These are phyloP conservation scores for Cottus gobio DNA, from an alignment of 2,113 vertebrate species.

Conservation along the genomic window DNA sequence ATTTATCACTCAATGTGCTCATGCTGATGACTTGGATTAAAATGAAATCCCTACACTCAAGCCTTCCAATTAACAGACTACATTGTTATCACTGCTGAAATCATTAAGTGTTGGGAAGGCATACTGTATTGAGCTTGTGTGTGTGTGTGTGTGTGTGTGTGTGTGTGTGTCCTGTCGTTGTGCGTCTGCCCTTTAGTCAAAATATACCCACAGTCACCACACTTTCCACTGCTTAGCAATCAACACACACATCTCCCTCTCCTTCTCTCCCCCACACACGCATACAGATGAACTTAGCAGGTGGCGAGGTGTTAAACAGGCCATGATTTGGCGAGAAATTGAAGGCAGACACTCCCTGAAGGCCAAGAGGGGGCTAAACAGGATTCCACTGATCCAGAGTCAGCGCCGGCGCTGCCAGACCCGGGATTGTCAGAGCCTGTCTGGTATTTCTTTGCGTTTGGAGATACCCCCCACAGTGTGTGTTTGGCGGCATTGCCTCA, in stretches of 20 bases:
- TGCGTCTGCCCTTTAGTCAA: constrained; percentile 20
- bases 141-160: background rate
- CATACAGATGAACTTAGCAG: constrained; percentile 54
- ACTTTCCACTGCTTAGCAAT: background rate
- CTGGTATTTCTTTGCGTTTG: constrained; percentile 28
- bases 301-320: constrained; percentile 74
- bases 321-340: constrained; percentile 70
- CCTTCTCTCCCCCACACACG: constrained; percentile 23
- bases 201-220: constrained; percentile 13
- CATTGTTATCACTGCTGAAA: constrained; percentile 7
- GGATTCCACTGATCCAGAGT: constrained; percentile 67
- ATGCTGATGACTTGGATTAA: constrained; percentile 43
- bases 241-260: background rate
- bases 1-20: constrained; percentile 45
- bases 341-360: constrained; percentile 57
- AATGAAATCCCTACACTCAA: constrained; percentile 23
- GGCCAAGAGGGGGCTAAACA: constrained; percentile 68
- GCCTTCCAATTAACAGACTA: constrained; percentile 25
- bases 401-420: constrained; percentile 33
- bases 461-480: background rate
- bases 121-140: background rate
- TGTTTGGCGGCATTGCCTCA: constrained; percentile 25
- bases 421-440: constrained; percentile 25
- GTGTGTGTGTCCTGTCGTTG: constrained; percentile 15
- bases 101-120: background rate